Base-by-base conservation (phyloP, 2,888 invertebrate species). In the Tanypteryx hageni region DNA sequence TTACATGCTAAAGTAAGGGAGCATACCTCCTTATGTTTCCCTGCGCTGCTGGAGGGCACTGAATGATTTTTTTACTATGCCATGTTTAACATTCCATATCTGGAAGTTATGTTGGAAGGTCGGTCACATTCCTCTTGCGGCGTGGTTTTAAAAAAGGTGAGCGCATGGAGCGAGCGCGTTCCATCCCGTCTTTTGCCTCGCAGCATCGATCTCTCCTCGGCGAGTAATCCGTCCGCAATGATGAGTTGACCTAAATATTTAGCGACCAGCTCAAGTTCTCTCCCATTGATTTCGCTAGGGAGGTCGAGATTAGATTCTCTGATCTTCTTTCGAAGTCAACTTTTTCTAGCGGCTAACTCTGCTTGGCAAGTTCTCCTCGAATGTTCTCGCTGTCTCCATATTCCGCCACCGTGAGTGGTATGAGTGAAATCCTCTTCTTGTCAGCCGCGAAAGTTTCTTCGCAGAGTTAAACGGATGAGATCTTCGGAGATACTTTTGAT, bases 231-330 rank as follows among this genome's bases (percentile, higher is more conserved):
- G 44, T 44, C 44, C 44, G 44, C 76, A 8, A 27, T 13, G 22
- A 76, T 27, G 76, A 27, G 76, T 27, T 76, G 76, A 76, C 76
- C 76, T 76, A 27, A 27, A 76, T 76, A 27, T 76, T 76, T 76
- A 76, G 76, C 22, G 76, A 76, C 76, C 76, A 76, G 22, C 44
- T 44, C 1, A 5, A 44, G 44, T 44, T 44, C 22, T 76, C 76
- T 76, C 27, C 76, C 76, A 76, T 76, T 27, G 76, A 76, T 76
- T 27, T 76, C 68, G 68, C 68, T 68, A 10, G 22, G 76, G 22
- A 76, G 22, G 27, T 22, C 13, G 76, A 76, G 76, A 76, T 76
- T 76, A 76, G 27, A 76, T 76, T 76, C 22, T 76, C 7, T 22
- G 27, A 76, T 76, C 76, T 76, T 22, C 27, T 76, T 76, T 22